Evolutionary conservation across 2,888 invertebrate species (phyloP).

Genomic region (Labia minor): DNA sequence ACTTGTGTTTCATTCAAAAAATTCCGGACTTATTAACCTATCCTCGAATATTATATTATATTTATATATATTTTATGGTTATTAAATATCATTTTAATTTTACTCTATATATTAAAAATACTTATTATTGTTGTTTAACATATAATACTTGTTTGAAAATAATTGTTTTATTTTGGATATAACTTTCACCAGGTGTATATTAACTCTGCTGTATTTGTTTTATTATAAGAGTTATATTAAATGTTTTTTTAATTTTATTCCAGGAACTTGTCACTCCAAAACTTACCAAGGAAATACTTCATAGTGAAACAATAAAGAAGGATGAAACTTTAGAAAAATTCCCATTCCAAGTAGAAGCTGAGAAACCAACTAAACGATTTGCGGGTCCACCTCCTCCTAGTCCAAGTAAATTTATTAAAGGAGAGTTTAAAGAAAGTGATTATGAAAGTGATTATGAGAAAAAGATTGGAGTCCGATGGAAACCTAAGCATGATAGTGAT

Average conservation of each 20-base stretch:
- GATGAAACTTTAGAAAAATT: slow-evolving; percentile 36
- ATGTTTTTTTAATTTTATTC: no score
- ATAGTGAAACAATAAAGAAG: slow-evolving; percentile 20
- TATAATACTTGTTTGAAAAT: not conserved
- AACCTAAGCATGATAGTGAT: slow-evolving; percentile 41
- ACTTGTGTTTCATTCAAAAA: no score
- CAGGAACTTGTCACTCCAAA: slow-evolving; percentile 46
- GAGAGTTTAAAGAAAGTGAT: slow-evolving; percentile 56
- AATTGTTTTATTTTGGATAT: not conserved
- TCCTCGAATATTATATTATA: no score
- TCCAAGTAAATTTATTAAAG: slow-evolving; percentile 54
- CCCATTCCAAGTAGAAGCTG: slow-evolving; percentile 38
- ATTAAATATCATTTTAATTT: no score
- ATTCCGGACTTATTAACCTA: no score
- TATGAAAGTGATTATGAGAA: slow-evolving; percentile 58
- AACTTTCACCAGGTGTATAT: no score
- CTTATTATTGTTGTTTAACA: not conserved
- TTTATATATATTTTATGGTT: no score
- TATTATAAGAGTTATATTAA: no score
- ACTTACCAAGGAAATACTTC: slow-evolving; percentile 33
- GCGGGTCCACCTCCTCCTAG: slow-evolving; percentile 44
- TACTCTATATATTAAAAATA: not conserved
- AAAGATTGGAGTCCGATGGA: slow-evolving; percentile 50
- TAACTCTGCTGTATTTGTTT: no score
- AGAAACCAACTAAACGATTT: slow-evolving; percentile 33